Conservation (phyloP, 2,888 invertebrate genomes). For the Tetrapedia diversipes region DNA sequence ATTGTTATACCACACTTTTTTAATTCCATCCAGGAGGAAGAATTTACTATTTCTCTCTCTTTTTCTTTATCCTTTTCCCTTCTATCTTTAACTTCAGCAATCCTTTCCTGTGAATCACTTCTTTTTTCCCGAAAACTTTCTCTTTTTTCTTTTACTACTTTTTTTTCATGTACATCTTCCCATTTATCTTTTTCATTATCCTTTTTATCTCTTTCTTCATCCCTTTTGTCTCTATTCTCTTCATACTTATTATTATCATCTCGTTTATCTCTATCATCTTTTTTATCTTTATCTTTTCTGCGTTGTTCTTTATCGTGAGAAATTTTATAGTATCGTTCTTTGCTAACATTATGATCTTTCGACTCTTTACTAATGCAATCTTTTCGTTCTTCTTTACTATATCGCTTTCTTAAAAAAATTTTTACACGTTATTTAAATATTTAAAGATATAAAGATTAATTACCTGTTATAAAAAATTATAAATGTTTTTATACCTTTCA, state of each 20-base stretch:
- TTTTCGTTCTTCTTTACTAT: constrained; percentile 66
- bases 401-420: constrained; percentile 64
- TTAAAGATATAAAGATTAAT: neutral
- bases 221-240: constrained; percentile 58
- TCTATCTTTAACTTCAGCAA: constrained; percentile 60
- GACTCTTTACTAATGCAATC: constrained; percentile 54
- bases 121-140: constrained; percentile 59
- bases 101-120: constrained; percentile 62
- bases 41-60: constrained; percentile 71
- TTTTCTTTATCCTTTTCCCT: constrained; percentile 69
- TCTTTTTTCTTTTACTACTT: constrained; percentile 52
- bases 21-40: constrained; percentile 75
- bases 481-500: constrained; percentile 52
- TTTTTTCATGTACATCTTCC: constrained; percentile 54
- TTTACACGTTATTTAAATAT: constrained; percentile 12
- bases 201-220: constrained; percentile 62
- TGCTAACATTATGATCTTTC: constrained; percentile 51
- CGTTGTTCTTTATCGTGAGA: constrained; percentile 51
- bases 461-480: neutral
- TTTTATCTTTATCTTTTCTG: constrained; percentile 59
- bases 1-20: constrained; percentile 69
- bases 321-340: constrained; percentile 44
- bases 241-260: constrained; percentile 49
- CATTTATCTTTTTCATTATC: constrained; percentile 58
- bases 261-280: constrained; percentile 57